Conservation (phyloP, 2,888 invertebrate species). For the Cheilosia scutellata region DNA sequence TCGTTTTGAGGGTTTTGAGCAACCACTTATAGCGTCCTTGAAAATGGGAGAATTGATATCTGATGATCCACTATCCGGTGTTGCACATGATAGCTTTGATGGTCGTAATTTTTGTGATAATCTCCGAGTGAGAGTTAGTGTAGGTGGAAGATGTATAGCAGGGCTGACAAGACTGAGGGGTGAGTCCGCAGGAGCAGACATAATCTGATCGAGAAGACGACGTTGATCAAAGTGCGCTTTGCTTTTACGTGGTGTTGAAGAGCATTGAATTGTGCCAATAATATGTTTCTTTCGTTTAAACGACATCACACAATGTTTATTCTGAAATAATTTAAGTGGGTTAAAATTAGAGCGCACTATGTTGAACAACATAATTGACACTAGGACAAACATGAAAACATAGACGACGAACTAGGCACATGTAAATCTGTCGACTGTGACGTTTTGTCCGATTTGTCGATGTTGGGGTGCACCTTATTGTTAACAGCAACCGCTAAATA, state of each 20-base stretch:
- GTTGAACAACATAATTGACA: slow-evolving; percentile 12
- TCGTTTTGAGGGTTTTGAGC: slow-evolving; percentile 14
- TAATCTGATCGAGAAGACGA: slow-evolving; percentile 77
- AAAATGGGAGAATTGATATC: slow-evolving; percentile 66
- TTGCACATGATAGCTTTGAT: slow-evolving; percentile 2
- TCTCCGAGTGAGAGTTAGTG: slow-evolving; percentile 40
- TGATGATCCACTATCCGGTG: slow-evolving; percentile 43
- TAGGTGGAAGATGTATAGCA: slow-evolving; percentile 48
- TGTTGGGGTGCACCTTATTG: too few species aligned
- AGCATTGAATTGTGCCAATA: slow-evolving; percentile 76
- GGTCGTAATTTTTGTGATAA: slow-evolving; percentile 29
- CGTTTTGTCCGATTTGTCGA: too few species aligned
- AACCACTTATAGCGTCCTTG: slow-evolving; percentile 8
- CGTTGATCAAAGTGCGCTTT: slow-evolving; percentile 79
- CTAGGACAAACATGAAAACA: slow-evolving; percentile 18
- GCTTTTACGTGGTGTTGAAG: slow-evolving; percentile 83
- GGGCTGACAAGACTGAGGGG: slow-evolving; percentile 35
- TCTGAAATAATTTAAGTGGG: slow-evolving; percentile 57
- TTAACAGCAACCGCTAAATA: too few species aligned
- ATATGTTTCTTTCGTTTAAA: slow-evolving; percentile 47
- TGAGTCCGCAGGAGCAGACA: slow-evolving; percentile 59
- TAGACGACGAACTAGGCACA: too few species aligned
- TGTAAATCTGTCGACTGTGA: too few species aligned
- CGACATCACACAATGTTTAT: slow-evolving; percentile 42
- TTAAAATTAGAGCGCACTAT: slow-evolving; percentile 21